Evolutionary conservation across 92 coral and sea anemone genomes (phyloP), one percentile per base, ranked within the genome.

Genomic region (Phenganax subtilis): DNA sequence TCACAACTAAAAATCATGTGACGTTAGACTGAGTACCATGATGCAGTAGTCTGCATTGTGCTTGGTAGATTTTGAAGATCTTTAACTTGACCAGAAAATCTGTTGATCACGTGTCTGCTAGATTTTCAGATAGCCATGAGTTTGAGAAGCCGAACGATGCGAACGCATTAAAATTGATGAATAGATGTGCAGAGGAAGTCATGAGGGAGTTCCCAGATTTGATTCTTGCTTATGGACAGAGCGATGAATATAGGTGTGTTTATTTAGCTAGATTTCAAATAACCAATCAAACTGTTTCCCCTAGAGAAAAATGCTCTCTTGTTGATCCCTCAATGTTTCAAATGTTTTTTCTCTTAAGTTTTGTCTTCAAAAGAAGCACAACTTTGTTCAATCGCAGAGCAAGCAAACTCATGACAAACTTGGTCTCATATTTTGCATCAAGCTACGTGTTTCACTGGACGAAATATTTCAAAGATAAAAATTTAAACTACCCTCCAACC

Each of bases 361-460:
- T 94, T 85, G 96, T 94, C 17, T 94, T 94, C 59, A 94, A 86
- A 80, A 92, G 84, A 85, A 90, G 74, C 70, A 94, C 98, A 76
- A 92, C 97, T 71, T 93, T 92, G 84, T 94, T 94, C 80, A 92
- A 92, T 65, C 85, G 98, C 53, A 85, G 98, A 90, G 90, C 89
- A 84, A 94, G 98, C 89, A 94, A 94, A 78, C 85, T 94, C 53
- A 89, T 90, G 75, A 94, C 98, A 5, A 94, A 92, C 90, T 84
- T 90, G 70, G 96, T 89, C 10, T 92, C 98, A 6, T 85, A 92
- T 55, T 94, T 94, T 87, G 96, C 98, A 28, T 86, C 98, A 27
- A 88, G 97, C 59, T 94, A 90, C 82, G 98, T 94, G 65, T 94
- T 92, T 86, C 77, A 92, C 86, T 94, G 98, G 98, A 85, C 81